Evolutionary conservation across 2,113 vertebrate genomes (phyloP), one percentile per base, ranked within the genome.

Genomic region (Neogobius melanostomus): DNA sequence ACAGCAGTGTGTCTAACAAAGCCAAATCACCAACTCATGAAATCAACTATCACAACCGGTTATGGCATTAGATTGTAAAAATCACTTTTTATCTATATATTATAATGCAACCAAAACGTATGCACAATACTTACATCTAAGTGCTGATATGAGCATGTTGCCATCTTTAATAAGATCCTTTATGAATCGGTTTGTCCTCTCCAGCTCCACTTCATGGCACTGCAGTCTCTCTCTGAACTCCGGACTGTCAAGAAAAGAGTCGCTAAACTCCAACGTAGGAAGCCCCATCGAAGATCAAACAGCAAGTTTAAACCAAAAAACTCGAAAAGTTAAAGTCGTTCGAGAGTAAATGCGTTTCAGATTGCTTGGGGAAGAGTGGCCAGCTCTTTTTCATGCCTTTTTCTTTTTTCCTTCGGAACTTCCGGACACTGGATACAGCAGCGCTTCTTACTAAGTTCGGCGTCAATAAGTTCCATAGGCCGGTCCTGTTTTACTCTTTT

Each of bases 111-210:
- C 21, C 21, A 21, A 21, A 21, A 21, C 21, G 21, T 9, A 12
- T 15, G 17, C 1, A 8, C 5, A 11, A 11, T 28, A 94, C 97
- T 96, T 85, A 98, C 97, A 96, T 86, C 91, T 91, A 82, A 99
- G 89, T 1, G 97, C 96, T 59, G 94, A 94, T 57, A 98, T 96
- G 53, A 98, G 95, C 87, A 96, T 93, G 67, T 95, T 96, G 71
- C 97, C 97, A 86, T 99, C 97, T 91, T 98, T 98, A 60, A 99
- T 96, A 1, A 98, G 93, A 80, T 98, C 96, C 82, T 99, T 98
- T 73, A 99, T 99, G 88, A 98, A 99, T 87, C 97, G 96, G 93
- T 98, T 98, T 80, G 97, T 98, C 49, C 96, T 86, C 78, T 99
- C 96, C 91, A 99, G 87, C 87, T 99, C 97, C 54, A 97, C 93